Base-by-base conservation (phyloP, 2,113 vertebrate species). In the Takifugu bimaculatus region DNA sequence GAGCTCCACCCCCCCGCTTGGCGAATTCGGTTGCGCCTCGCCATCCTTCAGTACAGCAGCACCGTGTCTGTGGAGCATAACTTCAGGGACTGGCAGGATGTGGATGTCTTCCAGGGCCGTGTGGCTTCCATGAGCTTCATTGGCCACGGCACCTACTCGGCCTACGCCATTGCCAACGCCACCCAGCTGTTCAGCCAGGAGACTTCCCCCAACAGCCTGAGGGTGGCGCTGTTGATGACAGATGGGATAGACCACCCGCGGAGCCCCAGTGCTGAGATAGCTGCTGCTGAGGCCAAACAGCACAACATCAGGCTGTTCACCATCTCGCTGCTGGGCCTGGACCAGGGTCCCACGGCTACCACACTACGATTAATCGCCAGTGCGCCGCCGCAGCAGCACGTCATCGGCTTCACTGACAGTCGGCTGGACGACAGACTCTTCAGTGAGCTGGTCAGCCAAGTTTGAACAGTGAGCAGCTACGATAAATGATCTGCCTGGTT, bases 21-120 rank as follows among this genome's bases (percentile, higher is more conserved):
- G 81, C 85, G 68, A 0, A 84, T 93, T 45, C 77, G 85, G 2
- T 72, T 94, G 44, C 92, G 82, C n/a, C 65, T 96, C 61, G 93
- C 93, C 13, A 70, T 88, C 0, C 81, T 96, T 74, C 94, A 96
- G 78, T 96, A 94, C 84, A 96, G 94, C 85, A 95, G 92, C 83
- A 87, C 84, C 0, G 92, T 95, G 29, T 88, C 76, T 2, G 87
- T 93, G 35, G 91, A 94, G 63, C 90, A 93, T 73, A 83, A 91
- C 59, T 95, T 97, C 81, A 79, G 80, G 15, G 89, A 90, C 82
- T 97, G 94, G 94, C 93, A 88, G 79, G 90, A 90, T 26, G 7
- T 92, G 27, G 88, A 91, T 20, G 87, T 87, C 9, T 96, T 96
- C 88, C 93, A 94, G 72, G 87, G 88, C 60, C 85, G 73, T 28